Evolutionary conservation across 2,797 vertebrate species (phyloP), one percentile per base, ranked within the genome.

Genomic region (Rhynchonycteris naso): DNA sequence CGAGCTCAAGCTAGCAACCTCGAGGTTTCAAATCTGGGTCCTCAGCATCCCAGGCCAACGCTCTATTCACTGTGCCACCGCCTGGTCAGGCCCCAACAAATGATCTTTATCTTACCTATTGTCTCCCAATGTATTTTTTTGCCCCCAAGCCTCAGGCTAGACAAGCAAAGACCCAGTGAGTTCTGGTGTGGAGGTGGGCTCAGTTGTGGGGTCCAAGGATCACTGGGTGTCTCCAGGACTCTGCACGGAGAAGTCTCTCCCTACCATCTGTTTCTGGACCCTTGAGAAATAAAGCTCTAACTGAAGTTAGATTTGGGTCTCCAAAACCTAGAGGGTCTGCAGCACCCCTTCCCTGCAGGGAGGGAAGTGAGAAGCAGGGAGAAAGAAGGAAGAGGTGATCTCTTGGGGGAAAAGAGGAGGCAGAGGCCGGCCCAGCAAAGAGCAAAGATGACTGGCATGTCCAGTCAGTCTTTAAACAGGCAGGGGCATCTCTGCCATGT

Each of bases 81-180:
- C 43, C 43, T 43, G 43, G 43, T 43, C 43, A 43, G 43, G 43
- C 43, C 43, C 94, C 96, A 96, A 97, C 97, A 96, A 95, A 96
- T 91, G 96, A 97, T 97, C 94, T 95, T 96, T 97, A 96, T 97
- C 96, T 96, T n/a, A 2, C 93, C 93, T 95, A 92, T 97, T 96
- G 88, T 94, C 96, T 97, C 66, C 86, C 94, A 95, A 97, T 97
- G 95, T 96, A 97, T 97, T 93, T 91, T 96, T 96, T 87, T 79
- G 43, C 63, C 88, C 85, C 79, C 28, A 95, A 96, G 82, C 94
- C 69, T 22, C 93, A 94, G 90, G 81, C 92, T 92, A 96, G 87
- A 82, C 83, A 76, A 88, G 81, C 18, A n/a, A 69, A 33, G 58
- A 85, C 63, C 18, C 0, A 7, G 68, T 83, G 33, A 93, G 79